phyloP scores from a whole-genome alignment of 1,140 invertebrate genomes.

The Andricus grossulariae region DNA sequence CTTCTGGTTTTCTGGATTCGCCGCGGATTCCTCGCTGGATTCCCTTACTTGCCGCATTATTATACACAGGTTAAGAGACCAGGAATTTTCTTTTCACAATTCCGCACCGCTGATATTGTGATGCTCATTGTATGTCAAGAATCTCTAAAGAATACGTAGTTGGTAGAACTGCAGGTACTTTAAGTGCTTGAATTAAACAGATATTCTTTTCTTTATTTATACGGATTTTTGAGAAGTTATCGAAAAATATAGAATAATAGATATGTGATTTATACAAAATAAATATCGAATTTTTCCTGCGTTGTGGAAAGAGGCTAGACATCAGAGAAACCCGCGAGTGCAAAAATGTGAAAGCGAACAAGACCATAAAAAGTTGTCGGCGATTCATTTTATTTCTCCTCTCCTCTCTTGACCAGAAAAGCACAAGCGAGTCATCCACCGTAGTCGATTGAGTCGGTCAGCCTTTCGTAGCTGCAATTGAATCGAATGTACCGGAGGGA shows the following conservation, averaged over 20 bases:
- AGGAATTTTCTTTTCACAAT: slow-evolving; percentile 12
- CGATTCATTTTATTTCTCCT: background rate
- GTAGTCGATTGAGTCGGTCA: slow-evolving; percentile 41
- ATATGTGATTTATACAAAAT: too few species aligned
- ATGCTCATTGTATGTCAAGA: background rate
- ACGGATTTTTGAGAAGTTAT: too few species aligned
- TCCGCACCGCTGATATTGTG: background rate
- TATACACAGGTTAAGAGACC: background rate
- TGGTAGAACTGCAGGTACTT: too few species aligned
- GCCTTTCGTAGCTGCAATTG: slow-evolving; percentile 57
- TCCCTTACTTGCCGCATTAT: background rate
- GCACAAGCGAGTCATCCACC: slow-evolving; percentile 29
- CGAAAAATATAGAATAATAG: too few species aligned
- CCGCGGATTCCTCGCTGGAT: background rate
- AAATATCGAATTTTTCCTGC: too few species aligned
- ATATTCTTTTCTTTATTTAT: background rate
- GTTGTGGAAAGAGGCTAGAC: too few species aligned
- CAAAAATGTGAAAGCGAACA: too few species aligned
- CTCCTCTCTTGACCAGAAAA: background rate
- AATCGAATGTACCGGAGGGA: slow-evolving; percentile 61
- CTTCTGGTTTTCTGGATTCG: background rate
- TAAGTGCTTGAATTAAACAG: slow-evolving; percentile 10
- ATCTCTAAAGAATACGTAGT: background rate
- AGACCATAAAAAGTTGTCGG: too few species aligned
- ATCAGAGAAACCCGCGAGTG: too few species aligned